Base-by-base conservation (phyloP, 2,888 invertebrate species). In the Augochlorella aurata region DNA sequence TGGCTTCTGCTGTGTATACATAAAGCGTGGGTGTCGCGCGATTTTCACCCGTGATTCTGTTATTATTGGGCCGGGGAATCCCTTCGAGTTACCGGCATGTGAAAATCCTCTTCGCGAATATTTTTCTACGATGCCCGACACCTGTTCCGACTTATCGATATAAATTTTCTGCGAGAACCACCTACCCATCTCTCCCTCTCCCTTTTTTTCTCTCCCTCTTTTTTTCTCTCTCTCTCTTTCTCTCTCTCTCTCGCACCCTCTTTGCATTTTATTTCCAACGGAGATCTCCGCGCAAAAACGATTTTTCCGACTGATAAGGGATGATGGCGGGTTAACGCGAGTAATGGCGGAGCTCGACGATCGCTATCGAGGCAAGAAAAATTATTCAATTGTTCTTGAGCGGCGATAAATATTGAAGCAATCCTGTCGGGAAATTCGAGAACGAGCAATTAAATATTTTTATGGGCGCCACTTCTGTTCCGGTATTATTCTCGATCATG, bases 21-120 rank as follows among this genome's bases (percentile, higher is more conserved):
- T 38, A 38, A 38, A 38, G 38, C 38, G 38, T 38, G 38, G 38
- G 38, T 50, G 29, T n/a, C 45, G 8, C 67, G 14, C 49, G 70
- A 77, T 77, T 75, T 61, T 24, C 52, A 44, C 45, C 50, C 50
- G 65, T 58, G 66, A 66, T 65, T 81, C 61, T 21, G 52, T 66
- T 69, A 75, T 81, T 77, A 80, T 70, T 65, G 58, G 38, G 16
- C 58, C 52, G 61, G 61, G 61, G 58, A 80, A 85, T 79, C 69
- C 77, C 69, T 75, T 78, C 61, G 38, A 84, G 73, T 81, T 84
- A 77, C 77, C 82, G 77, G 71, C 16, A 61, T 68, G 81, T 71
- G 38, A 67, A 84, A 87, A 87, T 85, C 82, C 81, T 81, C 74
- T 78, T 73, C 67, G 45, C 79, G 79, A 80, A 85, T 87, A 87